Conservation (phyloP, 2,888 invertebrate genomes). For the Drosophila seclusa region DNA sequence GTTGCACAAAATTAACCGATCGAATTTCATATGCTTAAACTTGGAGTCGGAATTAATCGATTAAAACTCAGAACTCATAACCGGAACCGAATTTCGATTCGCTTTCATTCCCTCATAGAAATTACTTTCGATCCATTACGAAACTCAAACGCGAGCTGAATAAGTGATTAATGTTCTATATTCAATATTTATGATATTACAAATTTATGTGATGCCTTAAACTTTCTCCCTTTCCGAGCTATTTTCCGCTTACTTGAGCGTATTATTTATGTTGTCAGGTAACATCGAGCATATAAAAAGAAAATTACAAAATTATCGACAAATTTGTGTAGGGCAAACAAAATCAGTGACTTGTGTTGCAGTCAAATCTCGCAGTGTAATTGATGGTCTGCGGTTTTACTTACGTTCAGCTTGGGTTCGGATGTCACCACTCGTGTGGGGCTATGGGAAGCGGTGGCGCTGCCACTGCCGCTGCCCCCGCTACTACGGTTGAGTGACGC, state of each 20-base stretch:
- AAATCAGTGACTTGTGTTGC: not conserved
- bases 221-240: not conserved
- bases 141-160: not conserved
- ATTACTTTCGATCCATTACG: not conserved
- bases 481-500: slow-evolving; percentile 63
- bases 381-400: slow-evolving; percentile 58
- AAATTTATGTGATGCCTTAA: not conserved
- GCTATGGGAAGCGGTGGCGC: slow-evolving; percentile 36
- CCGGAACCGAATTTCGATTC: not conserved
- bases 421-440: slow-evolving; percentile 83
- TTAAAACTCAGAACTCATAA: not conserved
- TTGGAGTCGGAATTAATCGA: not conserved
- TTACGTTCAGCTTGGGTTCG: slow-evolving; percentile 84
- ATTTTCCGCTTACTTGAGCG: not conserved
- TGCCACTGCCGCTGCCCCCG: slow-evolving; percentile 55
- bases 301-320: not conserved
- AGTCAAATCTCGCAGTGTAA: slow-evolving; percentile 46
- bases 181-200: not conserved
- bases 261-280: not conserved
- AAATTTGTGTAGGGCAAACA: not conserved
- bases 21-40: not conserved
- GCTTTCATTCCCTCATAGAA: not conserved
- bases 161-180: not conserved
- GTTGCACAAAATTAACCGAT: not conserved
- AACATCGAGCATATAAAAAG: not conserved